Percentiles rank a stretch among this genome's conserved stretches.
phyloP scores from a whole-genome alignment of 2,797 vertebrate species.

The Morelia viridis region DNA sequence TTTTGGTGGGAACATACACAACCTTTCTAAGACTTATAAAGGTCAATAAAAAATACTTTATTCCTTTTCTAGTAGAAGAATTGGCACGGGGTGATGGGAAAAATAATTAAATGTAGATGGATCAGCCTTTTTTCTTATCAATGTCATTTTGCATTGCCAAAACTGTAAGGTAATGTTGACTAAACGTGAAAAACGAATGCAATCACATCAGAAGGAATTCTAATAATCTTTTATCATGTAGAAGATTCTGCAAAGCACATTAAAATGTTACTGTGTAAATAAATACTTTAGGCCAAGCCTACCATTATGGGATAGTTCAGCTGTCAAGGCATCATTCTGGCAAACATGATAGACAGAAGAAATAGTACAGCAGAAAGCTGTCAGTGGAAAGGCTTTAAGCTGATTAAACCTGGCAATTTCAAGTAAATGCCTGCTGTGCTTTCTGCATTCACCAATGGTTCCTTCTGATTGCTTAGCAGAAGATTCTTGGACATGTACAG shows the following conservation, averaged over 20 bases:
- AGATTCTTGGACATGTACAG: background rate
- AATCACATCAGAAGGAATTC: background rate
- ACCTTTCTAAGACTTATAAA: slow-evolving; percentile 19
- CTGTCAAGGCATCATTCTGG: background rate
- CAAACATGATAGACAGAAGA: background rate
- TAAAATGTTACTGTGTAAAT: background rate
- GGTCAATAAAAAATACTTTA: background rate
- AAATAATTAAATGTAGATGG: background rate
- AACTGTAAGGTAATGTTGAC: background rate
- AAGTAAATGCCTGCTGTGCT: too few relatives aligned
- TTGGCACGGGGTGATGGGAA: background rate
- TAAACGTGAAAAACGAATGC: background rate
- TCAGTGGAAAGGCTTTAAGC: background rate
- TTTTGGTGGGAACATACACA: slow-evolving; percentile 38
- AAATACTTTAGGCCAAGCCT: background rate
- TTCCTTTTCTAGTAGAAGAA: background rate
- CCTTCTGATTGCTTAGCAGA: background rate
- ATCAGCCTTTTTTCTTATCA: background rate
- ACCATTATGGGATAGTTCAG: background rate
- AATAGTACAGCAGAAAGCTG: background rate
- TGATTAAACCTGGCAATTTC: background rate
- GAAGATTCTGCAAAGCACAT: background rate
- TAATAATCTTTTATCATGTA: background rate
- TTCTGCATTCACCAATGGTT: background rate
- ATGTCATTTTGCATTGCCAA: background rate